Percentiles rank a stretch among this genome's conserved stretches.
Conservation (phyloP, 2,113 vertebrate species). For the Amia ocellicauda region DNA sequence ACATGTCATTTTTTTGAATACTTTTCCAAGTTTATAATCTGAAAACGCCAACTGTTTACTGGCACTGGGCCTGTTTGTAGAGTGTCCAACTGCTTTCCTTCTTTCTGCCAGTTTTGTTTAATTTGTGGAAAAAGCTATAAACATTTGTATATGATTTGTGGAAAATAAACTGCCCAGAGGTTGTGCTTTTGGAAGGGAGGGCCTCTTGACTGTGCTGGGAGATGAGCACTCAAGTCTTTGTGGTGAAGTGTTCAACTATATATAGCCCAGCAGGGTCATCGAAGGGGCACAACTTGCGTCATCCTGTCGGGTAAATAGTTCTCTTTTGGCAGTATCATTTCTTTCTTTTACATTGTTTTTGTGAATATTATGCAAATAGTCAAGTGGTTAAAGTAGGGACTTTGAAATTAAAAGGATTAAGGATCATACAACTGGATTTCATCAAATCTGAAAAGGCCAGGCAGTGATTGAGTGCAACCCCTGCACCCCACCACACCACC, state of each 20-base stretch:
- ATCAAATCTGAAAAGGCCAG: not conserved
- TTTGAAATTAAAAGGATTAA: slow-evolving; percentile 21
- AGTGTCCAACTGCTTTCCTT: slow-evolving; percentile 26
- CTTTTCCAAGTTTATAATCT: slow-evolving; percentile 30
- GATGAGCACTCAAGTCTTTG: slow-evolving; percentile 42
- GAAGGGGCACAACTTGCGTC: slow-evolving; percentile 46
- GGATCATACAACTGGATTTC: slow-evolving; percentile 15
- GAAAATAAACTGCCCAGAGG: slow-evolving; percentile 24
- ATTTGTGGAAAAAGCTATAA: slow-evolving; percentile 55
- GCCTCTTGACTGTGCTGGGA: slow-evolving; percentile 42
- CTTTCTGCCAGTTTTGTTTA: slow-evolving; percentile 45
- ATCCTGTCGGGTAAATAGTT: slow-evolving; percentile 53
- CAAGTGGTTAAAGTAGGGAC: slow-evolving; percentile 25
- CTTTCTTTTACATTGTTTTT: slow-evolving; percentile 23
- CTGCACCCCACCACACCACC: no score
- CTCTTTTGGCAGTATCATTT: slow-evolving; percentile 40
- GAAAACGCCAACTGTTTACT: slow-evolving; percentile 27
- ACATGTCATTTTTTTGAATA: slow-evolving; percentile 28
- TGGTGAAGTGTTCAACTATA: slow-evolving; percentile 44
- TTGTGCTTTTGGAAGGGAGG: not conserved
- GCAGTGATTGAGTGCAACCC: not conserved
- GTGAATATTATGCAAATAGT: slow-evolving; percentile 48
- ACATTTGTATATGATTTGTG: slow-evolving; percentile 47
- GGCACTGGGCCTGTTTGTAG: slow-evolving; percentile 23
- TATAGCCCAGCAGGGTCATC: slow-evolving; percentile 48